Percentiles rank a stretch among this genome's conserved stretches.
These are phyloP conservation scores for Lacerta agilis DNA, from an alignment of 2,797 vertebrate genomes.

Conservation along the genomic window DNA sequence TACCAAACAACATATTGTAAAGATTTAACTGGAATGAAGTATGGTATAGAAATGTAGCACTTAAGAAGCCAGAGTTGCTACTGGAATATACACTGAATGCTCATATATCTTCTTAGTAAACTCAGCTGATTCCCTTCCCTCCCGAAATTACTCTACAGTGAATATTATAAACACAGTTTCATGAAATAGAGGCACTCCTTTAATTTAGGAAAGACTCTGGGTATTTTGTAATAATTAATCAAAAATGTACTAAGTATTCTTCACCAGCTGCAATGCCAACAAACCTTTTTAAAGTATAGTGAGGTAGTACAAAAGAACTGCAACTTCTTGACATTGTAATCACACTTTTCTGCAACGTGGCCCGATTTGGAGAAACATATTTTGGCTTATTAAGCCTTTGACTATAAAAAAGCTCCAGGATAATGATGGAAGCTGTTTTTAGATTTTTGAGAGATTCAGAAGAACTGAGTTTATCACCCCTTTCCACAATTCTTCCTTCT, in stretches of 20 bases:
- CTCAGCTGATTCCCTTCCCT: not conserved
- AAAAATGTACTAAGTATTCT: constrained; percentile 8
- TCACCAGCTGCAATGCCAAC: not conserved
- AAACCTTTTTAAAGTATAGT: not conserved
- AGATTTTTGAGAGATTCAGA: not conserved
- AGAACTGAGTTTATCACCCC: not conserved
- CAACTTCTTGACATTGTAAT: not conserved
- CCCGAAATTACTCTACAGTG: not conserved
- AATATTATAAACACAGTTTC: constrained; percentile 5
- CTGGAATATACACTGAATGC: not conserved
- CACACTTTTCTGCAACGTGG: not conserved
- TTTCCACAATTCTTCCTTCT: not conserved
- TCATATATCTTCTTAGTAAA: not conserved
- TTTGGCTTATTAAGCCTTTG: not conserved
- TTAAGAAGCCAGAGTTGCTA: not conserved
- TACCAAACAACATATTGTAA: constrained; percentile 36
- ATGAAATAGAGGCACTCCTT: not conserved
- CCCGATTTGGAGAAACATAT: not conserved
- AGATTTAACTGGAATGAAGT: not conserved
- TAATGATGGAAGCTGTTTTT: not conserved
- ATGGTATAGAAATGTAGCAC: not conserved
- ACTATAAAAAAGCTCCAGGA: not conserved
- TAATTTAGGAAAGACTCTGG: not conserved
- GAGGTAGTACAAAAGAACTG: not conserved
- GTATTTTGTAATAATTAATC: not conserved